Conservation (phyloP, 2,113 vertebrate genomes). For the Ictalurus punctatus region DNA sequence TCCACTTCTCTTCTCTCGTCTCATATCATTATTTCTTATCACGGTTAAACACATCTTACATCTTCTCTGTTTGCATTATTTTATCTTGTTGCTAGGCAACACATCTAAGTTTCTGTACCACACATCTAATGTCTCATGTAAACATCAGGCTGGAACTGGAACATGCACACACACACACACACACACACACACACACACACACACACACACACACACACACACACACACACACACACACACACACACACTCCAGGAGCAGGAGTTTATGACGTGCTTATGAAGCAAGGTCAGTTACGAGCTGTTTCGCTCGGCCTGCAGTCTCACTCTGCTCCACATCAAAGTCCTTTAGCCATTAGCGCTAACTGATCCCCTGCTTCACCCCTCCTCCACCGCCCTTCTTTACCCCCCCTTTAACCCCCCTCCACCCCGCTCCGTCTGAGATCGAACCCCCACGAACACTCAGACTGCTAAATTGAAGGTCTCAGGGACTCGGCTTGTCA, state of each 20-base stretch:
- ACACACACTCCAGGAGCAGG: constrained; percentile 47
- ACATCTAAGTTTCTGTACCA: neutral
- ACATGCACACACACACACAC: neutral
- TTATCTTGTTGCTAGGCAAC: neutral
- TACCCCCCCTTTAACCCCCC: neutral
- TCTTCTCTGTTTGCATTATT: neutral
- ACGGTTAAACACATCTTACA: neutral
- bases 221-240: constrained; percentile 22
- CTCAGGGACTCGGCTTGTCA: constrained; percentile 43
- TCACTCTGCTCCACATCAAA: constrained; percentile 67
- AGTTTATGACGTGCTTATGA: constrained; percentile 60
- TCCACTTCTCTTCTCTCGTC: neutral
- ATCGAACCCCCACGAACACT: constrained; percentile 49
- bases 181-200: constrained; percentile 18
- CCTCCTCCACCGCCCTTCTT: constrained; percentile 28
- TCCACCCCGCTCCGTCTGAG: constrained; percentile 32
- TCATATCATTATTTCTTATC: neutral
- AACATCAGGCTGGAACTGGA: neutral
- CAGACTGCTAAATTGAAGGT: constrained; percentile 49
- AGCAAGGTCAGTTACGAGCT: constrained; percentile 57
- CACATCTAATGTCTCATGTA: neutral
- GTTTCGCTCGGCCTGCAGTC: constrained; percentile 59
- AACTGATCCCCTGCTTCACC: constrained; percentile 40
- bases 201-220: constrained; percentile 22
- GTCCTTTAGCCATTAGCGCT: constrained; percentile 60